Conservation (phyloP, 2,113 vertebrate genomes). For the Ceuthmochares aereus region DNA sequence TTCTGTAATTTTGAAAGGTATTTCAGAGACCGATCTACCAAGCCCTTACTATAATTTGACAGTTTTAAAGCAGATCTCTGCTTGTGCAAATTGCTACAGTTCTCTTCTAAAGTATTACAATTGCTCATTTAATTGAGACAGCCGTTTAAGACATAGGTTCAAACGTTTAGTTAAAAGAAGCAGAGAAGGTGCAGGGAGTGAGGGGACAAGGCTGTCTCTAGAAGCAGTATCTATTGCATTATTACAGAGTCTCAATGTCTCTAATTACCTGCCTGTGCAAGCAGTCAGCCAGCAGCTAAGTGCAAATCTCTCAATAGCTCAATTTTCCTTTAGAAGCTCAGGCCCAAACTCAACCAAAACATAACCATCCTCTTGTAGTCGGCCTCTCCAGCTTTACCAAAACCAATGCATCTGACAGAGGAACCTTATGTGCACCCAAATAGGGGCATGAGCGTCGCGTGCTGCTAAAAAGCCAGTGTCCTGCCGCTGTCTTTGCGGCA, state of each 20-base stretch:
- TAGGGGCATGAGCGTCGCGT: accelerated
- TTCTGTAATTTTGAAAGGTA: neutral
- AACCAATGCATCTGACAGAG: neutral
- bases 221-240: accelerated
- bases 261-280: neutral
- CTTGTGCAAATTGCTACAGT: neutral
- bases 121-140: neutral
- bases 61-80: neutral
- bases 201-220: neutral
- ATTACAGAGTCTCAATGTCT: accelerated
- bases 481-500: neutral
- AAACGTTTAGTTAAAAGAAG: neutral
- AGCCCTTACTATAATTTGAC: neutral
- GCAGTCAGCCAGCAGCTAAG: neutral
- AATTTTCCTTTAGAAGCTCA: neutral
- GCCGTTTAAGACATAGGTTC: neutral
- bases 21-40: neutral
- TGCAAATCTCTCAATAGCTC: neutral
- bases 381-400: neutral
- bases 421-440: neutral
- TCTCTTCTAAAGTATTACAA: neutral
- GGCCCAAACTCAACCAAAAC: neutral
- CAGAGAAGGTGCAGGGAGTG: neutral
- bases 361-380: accelerated
- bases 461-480: neutral